Evolutionary conservation across 2,888 invertebrate genomes (phyloP), one percentile per base, ranked within the genome.

Genomic region (Mythimna vitellina): DNA sequence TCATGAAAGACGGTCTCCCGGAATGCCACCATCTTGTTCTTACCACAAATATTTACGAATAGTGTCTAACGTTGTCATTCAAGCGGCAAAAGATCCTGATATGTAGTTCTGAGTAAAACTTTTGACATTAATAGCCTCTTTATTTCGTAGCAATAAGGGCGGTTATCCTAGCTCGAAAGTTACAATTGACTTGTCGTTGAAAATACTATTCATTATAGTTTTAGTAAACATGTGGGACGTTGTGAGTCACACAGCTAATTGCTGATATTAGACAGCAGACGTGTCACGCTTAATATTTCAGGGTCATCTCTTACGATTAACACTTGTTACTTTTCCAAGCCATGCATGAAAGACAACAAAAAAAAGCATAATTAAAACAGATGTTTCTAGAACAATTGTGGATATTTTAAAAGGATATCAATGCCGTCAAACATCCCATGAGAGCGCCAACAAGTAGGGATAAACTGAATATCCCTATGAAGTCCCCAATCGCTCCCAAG

Each of bases 351-450:
- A 73, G 51, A 53, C 20, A 74, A 53, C 8, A n/a, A 29, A 7
- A 12, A 12, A 29, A 38, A 49, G 9, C 5, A 20, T 1, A 25
- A 42, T 42, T 14, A 46, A 35, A 17, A 51, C 12, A 25, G 14
- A 25, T 32, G 6, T 49, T 29, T 51, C 35, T 35, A 29, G 4
- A 54, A 58, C 8, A 25, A 7, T 14, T n/a, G 3, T 14, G 35
- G n/a, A 9, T 76, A 82, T 80, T 87, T 91, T 74, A 96, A 97
- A 98, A 98, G 98, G 98, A 98, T 98, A 98, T 98, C 94, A 99
- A 96, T 93, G 99, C 99, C 68, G 99, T 99, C 76, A 98, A 96
- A 91, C 99, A 99, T 32, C 99, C 99, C 97, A 99, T 98, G 1
- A 97, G 95, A 69, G 99, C 99, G 65, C 99, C 99, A 87, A 99